Conservation (phyloP, 2,113 vertebrate species). For the Elgaria multicarinata region DNA sequence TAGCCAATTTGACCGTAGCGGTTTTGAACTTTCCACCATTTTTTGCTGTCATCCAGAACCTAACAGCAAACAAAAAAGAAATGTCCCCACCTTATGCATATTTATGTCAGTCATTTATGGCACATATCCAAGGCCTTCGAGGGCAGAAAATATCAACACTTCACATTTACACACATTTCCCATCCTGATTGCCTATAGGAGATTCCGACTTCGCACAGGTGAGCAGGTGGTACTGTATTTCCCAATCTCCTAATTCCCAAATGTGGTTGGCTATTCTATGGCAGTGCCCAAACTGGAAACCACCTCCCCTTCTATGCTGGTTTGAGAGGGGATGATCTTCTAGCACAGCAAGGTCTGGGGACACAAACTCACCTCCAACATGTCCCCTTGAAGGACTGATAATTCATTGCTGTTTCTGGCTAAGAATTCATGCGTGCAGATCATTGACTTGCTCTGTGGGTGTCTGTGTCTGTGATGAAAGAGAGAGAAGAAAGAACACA, state of each 20-base stretch:
- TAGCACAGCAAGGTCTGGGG: not conserved
- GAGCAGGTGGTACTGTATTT: too few relatives aligned
- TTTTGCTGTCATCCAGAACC: slow-evolving; percentile 67
- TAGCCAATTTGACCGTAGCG: slow-evolving; percentile 61
- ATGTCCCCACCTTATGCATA: not conserved
- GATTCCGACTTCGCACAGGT: not conserved
- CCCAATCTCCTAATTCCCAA: not conserved
- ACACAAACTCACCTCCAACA: slow-evolving; percentile 78
- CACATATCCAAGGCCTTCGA: not conserved
- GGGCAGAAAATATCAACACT: too few relatives aligned
- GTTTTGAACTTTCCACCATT: slow-evolving; percentile 73
- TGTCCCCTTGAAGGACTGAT: slow-evolving; percentile 83
- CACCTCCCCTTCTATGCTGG: not conserved
- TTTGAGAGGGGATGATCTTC: not conserved
- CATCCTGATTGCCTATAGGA: too few relatives aligned
- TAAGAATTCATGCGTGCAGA: slow-evolving; percentile 87
- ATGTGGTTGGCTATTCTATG: not conserved
- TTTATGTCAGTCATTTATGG: not conserved
- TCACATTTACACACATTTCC: not conserved
- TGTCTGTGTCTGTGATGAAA: slow-evolving; percentile 59
- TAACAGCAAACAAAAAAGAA: slow-evolving; percentile 8
- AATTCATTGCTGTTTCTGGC: slow-evolving; percentile 90
- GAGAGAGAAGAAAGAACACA: not conserved
- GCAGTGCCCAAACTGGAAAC: not conserved
- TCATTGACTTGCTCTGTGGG: slow-evolving; percentile 42